Evolutionary conservation across 2,113 vertebrate species (phyloP).

Genomic region (Cyanistes caeruleus): DNA sequence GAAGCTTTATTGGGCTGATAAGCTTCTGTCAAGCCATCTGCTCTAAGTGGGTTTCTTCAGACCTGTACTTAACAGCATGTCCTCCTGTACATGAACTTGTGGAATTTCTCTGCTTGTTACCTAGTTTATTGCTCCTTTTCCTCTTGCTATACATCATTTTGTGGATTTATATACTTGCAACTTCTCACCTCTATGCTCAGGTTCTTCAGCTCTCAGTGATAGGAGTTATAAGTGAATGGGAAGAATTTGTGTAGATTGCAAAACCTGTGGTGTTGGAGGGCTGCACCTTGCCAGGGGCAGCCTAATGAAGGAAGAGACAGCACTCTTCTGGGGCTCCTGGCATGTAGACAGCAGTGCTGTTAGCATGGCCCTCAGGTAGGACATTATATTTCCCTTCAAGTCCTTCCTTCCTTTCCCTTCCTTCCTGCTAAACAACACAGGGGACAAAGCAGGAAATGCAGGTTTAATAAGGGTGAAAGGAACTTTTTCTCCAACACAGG

Average conservation of each 20-base stretch:
- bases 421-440: neutral
- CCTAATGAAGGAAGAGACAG: neutral
- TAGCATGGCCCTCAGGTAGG: too few relatives aligned
- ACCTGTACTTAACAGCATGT: neutral
- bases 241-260: neutral
- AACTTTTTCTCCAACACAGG: neutral
- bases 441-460: neutral
- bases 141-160: neutral
- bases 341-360: neutral
- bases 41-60: neutral
- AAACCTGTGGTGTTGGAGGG: neutral
- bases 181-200: neutral
- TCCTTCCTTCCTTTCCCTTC: neutral
- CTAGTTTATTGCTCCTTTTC: neutral
- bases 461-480: neutral
- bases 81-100: neutral
- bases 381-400: neutral
- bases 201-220: neutral
- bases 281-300: neutral
- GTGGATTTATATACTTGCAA: neutral
- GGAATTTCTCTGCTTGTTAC: neutral
- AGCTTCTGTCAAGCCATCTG: neutral
- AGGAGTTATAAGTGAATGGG: neutral
- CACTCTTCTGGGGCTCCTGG: neutral
- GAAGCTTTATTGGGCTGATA: neutral